Evolutionary conservation across 2,888 invertebrate species (phyloP).

Genomic region (Apantesis nais): DNA sequence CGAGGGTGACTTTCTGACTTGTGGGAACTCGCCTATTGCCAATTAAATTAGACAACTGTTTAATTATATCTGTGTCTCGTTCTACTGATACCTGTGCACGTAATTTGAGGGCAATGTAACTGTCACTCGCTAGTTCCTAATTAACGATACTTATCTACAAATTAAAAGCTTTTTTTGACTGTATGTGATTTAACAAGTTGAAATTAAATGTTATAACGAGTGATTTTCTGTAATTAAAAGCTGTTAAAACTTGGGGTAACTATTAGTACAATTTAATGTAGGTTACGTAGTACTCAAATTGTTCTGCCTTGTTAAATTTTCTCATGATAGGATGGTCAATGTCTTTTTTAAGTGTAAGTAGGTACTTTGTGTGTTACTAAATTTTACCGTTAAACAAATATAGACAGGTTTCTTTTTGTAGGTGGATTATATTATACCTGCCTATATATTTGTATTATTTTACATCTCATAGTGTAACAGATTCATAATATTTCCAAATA

Average conservation of each 20-base stretch:
- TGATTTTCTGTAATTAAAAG: slow-evolving; percentile 57
- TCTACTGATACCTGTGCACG: slow-evolving; percentile 58
- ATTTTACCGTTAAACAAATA: neutral
- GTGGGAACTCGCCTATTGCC: slow-evolving; percentile 83
- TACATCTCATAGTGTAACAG: neutral
- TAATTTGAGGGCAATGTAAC: slow-evolving; percentile 59
- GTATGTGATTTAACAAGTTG: slow-evolving; percentile 64
- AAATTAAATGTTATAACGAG: slow-evolving; percentile 52
- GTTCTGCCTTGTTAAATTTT: neutral
- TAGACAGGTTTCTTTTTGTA: too few species aligned
- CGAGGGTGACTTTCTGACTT: slow-evolving; percentile 79
- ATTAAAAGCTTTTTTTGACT: slow-evolving; percentile 60
- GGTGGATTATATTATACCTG: too few species aligned
- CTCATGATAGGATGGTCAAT: neutral
- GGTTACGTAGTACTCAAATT: neutral
- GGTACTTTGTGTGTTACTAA: neutral
- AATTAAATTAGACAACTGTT: slow-evolving; percentile 83
- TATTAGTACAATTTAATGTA: slow-evolving; percentile 2
- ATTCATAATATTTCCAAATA: too few species aligned
- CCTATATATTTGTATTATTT: too few species aligned
- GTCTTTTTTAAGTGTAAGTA: neutral
- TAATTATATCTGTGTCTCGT: slow-evolving; percentile 67
- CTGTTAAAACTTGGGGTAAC: slow-evolving; percentile 24
- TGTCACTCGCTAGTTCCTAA: slow-evolving; percentile 61
- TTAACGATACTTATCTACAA: slow-evolving; percentile 67